These are phyloP conservation scores for Drosophila obscura DNA, from an alignment of 1,140 invertebrate species.

Conservation along the genomic window DNA sequence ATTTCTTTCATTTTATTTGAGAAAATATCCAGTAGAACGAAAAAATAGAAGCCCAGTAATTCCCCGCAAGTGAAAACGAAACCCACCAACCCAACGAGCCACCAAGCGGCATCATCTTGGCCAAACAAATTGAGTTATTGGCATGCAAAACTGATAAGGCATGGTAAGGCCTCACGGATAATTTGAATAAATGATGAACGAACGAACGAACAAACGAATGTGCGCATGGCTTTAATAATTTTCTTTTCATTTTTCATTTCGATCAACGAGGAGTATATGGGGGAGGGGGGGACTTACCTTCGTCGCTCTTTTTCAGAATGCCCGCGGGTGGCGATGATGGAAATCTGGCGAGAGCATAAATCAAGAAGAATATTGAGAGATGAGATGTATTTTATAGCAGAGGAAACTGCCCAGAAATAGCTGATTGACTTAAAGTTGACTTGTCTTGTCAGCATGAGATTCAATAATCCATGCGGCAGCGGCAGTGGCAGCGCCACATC, in stretches of 20 bases:
- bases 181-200: conserved; percentile 79
- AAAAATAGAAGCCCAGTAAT: no score
- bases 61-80: background rate
- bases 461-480: background rate
- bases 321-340: conserved; percentile 79
- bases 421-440: conserved; percentile 76
- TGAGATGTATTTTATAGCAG: no score
- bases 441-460: conserved; percentile 56
- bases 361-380: conserved; percentile 45
- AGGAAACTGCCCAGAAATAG: no score
- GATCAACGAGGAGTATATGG: background rate
- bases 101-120: conserved; percentile 10
- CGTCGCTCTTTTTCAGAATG: conserved; percentile 83
- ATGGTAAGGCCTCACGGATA: conserved; percentile 34
- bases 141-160: conserved; percentile 48
- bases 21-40: conserved; percentile 21
- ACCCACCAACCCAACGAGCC: background rate
- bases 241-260: conserved; percentile 45
- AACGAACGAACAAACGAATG: background rate
- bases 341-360: conserved; percentile 70
- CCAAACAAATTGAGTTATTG: conserved; percentile 74
- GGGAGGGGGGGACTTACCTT: conserved; percentile 81
- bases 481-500: background rate
- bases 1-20: conserved; percentile 66
- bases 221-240: conserved; percentile 65